A percentile compares a stretch with the other conserved stretches of the same genome.
phyloP scores from a whole-genome alignment of 2,797 vertebrate genomes.

The Pangasius macronema region DNA sequence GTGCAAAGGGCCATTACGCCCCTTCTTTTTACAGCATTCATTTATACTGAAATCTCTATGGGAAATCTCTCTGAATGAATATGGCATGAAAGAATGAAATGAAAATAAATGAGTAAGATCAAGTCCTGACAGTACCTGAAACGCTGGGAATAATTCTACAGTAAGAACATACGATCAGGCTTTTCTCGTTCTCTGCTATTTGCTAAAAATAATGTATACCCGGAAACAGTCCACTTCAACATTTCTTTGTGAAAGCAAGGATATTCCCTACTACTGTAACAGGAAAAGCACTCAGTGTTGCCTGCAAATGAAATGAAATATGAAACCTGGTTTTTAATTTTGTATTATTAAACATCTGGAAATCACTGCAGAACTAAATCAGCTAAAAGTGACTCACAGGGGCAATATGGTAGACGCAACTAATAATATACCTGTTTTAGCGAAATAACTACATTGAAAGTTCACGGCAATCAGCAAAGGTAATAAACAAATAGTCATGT shows the following conservation, averaged over 20 bases:
- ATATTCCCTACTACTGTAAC: background rate
- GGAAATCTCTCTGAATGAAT: background rate
- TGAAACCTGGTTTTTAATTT: background rate
- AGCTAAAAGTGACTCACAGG: background rate
- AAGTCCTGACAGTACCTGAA: slow-evolving; percentile 12
- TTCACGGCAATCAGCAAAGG: slow-evolving; percentile 16
- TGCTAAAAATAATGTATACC: background rate
- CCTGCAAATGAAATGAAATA: background rate
- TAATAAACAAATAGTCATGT: slow-evolving; percentile 32
- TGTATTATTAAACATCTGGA: background rate
- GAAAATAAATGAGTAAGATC: background rate
- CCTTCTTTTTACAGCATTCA: slow-evolving; percentile 3
- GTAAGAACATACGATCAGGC: background rate
- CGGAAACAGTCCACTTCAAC: background rate
- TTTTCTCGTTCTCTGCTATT: background rate
- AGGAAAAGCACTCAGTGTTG: background rate
- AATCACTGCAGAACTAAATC: background rate
- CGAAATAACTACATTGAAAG: slow-evolving; percentile 1
- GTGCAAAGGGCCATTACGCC: background rate
- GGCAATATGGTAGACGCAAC: background rate
- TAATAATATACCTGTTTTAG: background rate
- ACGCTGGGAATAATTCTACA: slow-evolving; percentile 1
- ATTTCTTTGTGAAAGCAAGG: background rate
- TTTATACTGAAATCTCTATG: background rate
- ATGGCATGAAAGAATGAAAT: slow-evolving; percentile 2